Evolutionary conservation across 2,797 vertebrate genomes (phyloP).

Genomic region (Hafferia zeledoni): DNA sequence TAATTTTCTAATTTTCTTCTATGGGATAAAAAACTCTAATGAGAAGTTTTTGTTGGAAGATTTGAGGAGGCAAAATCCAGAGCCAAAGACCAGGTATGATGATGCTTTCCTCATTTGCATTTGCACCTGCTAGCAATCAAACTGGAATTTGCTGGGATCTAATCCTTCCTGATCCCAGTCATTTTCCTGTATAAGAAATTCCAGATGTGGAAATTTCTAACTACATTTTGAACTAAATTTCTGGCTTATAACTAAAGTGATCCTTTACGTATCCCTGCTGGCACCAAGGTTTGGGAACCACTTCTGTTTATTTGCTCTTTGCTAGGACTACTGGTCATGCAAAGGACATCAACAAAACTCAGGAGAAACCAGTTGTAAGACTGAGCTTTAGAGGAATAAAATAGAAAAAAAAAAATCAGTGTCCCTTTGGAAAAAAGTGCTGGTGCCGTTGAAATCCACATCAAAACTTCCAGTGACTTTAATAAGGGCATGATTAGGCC

Average conservation of each 20-base stretch:
- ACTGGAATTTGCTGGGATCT: constrained; percentile 25
- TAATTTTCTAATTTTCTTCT: constrained; percentile 22
- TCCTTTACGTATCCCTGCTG: background rate
- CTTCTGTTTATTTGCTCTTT: background rate
- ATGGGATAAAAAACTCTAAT: background rate
- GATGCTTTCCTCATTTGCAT: background rate
- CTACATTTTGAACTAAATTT: background rate
- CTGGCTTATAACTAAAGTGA: background rate
- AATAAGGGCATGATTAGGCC: constrained; percentile 25
- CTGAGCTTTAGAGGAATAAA: background rate
- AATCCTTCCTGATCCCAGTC: background rate
- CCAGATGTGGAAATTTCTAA: background rate
- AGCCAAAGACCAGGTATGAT: background rate
- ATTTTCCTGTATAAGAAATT: background rate
- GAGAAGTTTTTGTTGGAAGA: background rate
- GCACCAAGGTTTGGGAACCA: background rate
- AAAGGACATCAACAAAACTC: background rate
- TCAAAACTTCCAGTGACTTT: constrained; percentile 45
- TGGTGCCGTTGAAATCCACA: constrained; percentile 45
- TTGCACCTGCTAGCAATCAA: constrained; percentile 43
- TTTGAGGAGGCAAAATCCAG: background rate
- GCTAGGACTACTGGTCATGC: background rate
- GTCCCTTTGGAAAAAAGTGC: background rate
- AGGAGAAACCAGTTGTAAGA: background rate
- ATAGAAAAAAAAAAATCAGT: too few species aligned